Conservation (phyloP, 2,888 invertebrate genomes). For the Tachina fera region DNA sequence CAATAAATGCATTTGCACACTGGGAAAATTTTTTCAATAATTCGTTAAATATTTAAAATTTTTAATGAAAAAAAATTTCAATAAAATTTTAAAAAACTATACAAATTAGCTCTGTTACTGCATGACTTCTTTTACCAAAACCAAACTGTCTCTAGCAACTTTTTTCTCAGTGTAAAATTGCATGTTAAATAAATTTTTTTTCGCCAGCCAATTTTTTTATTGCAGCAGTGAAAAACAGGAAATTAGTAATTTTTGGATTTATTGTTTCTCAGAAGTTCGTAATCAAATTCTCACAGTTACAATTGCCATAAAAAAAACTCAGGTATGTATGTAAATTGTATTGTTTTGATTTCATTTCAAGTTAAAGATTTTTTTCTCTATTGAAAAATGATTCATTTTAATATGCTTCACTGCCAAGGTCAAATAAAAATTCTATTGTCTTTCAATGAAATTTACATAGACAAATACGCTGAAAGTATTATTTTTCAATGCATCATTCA, state of each 20-base stretch:
- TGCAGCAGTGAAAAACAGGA: constrained; percentile 58
- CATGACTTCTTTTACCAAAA: no score
- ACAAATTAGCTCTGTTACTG: no score
- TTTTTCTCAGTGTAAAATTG: constrained; percentile 28
- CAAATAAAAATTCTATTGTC: constrained; percentile 63
- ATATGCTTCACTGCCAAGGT: constrained; percentile 70
- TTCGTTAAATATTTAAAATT: neutral
- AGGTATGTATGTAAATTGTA: constrained; percentile 51
- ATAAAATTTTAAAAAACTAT: no score
- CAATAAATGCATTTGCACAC: constrained; percentile 44
- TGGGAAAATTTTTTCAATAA: neutral
- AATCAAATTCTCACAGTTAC: constrained; percentile 59
- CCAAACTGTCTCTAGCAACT: no score
- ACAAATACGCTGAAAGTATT: constrained; percentile 24
- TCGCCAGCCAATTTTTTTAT: constrained; percentile 23
- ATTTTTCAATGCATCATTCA: constrained; percentile 53
- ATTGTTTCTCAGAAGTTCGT: constrained; percentile 59
- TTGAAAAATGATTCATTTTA: constrained; percentile 60
- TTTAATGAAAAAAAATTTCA: no score
- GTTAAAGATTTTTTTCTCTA: constrained; percentile 24
- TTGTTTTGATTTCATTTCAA: constrained; percentile 48
- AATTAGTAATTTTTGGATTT: constrained; percentile 68
- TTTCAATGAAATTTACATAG: constrained; percentile 13
- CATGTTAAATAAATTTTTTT: constrained; percentile 12
- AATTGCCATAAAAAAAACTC: constrained; percentile 58